Evolutionary conservation across 2,888 invertebrate genomes (phyloP), one percentile per base, ranked within the genome.

Genomic region (Serripes groenlandicus): DNA sequence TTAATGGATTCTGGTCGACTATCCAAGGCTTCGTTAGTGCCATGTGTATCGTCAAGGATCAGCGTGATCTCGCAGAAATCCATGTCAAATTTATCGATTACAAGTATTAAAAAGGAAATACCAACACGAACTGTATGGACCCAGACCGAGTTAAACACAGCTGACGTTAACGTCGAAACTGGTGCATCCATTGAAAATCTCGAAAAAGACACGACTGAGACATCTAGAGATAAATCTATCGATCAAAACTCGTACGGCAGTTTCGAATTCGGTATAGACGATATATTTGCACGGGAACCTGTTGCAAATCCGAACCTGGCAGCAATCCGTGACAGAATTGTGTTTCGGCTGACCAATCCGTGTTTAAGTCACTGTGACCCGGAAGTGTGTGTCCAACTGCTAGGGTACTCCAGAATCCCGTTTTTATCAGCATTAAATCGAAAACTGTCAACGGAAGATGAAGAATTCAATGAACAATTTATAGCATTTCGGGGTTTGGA

Each of bases 111-210:
- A 21, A 52, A 42, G 34, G n/a, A n/a, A 15, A 49, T 68, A 7
- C 68, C 75, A 26, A 83, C 72, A 23, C 58, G 86, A 58, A 86
- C 86, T 4, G 60, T 86, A 28, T 86, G 86, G 86, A 86, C 86
- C 18, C 86, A 86, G 60, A 81, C 86, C 11, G 83, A 85, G 23
- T 3, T 23, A 1, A 35, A 54, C 3, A 73, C 60, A 4, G 42
- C 37, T 0, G 54, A 56, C 18, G 62, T n/a, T 54, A 21, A 75
- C 30, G 66, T 52, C 9, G 62, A 66, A 42, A 66, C 52, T 35
- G 34, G 52, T 1, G 62, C 62, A 9, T 52, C 32, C 11, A 32
- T 62, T n/a, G 52, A 62, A 23, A 23, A 30, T 68, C 1, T 54
- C 11, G 71, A 34, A 1, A 32, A 35, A 1, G 56, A 56, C 3